phyloP scores from a whole-genome alignment of 2,888 invertebrate genomes.

The Rhingia rostrata region DNA sequence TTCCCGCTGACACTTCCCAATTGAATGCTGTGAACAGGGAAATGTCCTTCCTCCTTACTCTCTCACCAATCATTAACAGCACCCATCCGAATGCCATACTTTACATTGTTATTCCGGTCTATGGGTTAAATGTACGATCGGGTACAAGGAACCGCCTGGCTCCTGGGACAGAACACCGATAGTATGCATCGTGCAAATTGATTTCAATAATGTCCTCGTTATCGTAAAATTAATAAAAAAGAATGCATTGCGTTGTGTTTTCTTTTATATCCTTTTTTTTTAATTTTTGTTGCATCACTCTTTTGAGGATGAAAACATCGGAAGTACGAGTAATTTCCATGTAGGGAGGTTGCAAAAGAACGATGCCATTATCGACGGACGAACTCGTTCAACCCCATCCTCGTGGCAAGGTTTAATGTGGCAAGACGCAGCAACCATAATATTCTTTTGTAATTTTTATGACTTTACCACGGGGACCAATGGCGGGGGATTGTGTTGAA shows the following conservation, averaged over 20 bases:
- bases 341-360: constrained; percentile 32
- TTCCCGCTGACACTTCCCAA: constrained; percentile 50
- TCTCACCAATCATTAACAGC: constrained; percentile 53
- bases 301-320: constrained; percentile 3
- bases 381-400: not conserved
- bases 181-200: constrained; percentile 56
- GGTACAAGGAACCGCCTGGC: constrained; percentile 31
- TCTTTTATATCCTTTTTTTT: constrained; percentile 5
- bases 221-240: constrained; percentile 71
- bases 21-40: constrained; percentile 13
- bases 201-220: constrained; percentile 73
- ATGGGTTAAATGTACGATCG: constrained; percentile 49
- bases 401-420: not conserved
- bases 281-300: constrained; percentile 8
- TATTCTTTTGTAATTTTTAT: constrained; percentile 66
- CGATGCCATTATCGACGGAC: constrained; percentile 26
- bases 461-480: constrained; percentile 36
- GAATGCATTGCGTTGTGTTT: constrained; percentile 59
- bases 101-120: constrained; percentile 70
- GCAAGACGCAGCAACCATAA: constrained; percentile 52
- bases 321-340: constrained; percentile 9
- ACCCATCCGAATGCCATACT: constrained; percentile 59
- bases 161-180: constrained; percentile 10
- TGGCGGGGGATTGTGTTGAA: constrained; percentile 28
- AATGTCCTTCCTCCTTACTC: not conserved